Percentiles rank a stretch among this genome's conserved stretches.
Evolutionary conservation across 2,113 vertebrate species (phyloP).

Genomic region (Hemiscyllium ocellatum): DNA sequence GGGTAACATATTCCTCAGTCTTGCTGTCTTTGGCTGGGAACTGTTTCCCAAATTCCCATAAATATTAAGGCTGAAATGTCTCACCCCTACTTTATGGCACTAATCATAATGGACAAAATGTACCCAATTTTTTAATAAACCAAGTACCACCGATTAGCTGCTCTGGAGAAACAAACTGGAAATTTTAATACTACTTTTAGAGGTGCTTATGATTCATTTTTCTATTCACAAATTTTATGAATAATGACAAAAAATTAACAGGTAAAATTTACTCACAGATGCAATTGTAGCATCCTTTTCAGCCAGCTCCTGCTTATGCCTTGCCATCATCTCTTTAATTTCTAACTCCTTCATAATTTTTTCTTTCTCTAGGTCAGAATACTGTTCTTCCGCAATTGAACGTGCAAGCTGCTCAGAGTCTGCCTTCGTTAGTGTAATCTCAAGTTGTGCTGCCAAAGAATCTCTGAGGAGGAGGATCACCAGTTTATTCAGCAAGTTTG

Average conservation of each 20-base stretch:
- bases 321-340: slow-evolving; percentile 98
- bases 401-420: slow-evolving; percentile 94
- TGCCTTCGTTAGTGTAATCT: slow-evolving; percentile 94
- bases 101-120: neutral
- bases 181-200: neutral
- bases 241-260: neutral
- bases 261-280: slow-evolving; percentile 65
- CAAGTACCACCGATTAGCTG: neutral
- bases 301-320: slow-evolving; percentile 84
- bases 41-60: neutral
- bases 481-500: neutral
- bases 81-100: neutral
- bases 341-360: slow-evolving; percentile 99
- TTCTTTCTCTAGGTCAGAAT: slow-evolving; percentile 95
- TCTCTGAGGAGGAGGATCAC: slow-evolving; percentile 61
- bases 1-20: neutral
- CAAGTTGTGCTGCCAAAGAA: slow-evolving; percentile 89
- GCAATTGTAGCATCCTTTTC: slow-evolving; percentile 91
- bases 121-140: neutral
- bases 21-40: neutral
- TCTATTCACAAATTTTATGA: neutral
- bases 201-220: neutral
- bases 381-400: slow-evolving; percentile 95
- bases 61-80: neutral
- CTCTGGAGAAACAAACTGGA: neutral